These are phyloP conservation scores for Mya arenaria DNA, from an alignment of 1,140 invertebrate genomes.

Conservation along the genomic window DNA sequence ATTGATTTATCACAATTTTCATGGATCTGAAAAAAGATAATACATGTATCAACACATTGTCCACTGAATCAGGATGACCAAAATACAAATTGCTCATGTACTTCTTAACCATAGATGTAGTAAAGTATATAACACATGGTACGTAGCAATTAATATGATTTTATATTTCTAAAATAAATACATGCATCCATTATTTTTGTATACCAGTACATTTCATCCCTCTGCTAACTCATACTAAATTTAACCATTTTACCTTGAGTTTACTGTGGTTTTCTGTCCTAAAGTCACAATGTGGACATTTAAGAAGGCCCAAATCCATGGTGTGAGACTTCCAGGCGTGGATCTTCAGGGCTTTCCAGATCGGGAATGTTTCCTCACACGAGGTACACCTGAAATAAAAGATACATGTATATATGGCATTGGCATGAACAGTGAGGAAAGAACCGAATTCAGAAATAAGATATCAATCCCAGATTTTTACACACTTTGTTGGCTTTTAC, in stretches of 20 bases:
- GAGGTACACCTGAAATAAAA: conserved; percentile 29
- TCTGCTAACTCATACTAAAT: neutral
- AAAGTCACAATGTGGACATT: conserved; percentile 25
- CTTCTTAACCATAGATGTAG: neutral
- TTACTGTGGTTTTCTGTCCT: conserved; percentile 39
- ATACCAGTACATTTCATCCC: neutral
- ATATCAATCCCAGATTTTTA: too few species aligned
- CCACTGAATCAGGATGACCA: neutral
- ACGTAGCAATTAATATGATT: neutral
- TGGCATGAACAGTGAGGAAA: too few species aligned
- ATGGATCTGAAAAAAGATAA: too few species aligned
- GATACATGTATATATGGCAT: too few species aligned
- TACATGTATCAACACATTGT: too few species aligned
- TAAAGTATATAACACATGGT: neutral
- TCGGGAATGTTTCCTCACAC: conserved; percentile 29
- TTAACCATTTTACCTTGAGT: conserved; percentile 23
- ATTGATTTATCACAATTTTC: too few species aligned
- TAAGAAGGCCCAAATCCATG: conserved; percentile 17
- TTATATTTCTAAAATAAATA: neutral
- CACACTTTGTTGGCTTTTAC: too few species aligned
- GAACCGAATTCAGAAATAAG: too few species aligned
- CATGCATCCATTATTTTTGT: neutral
- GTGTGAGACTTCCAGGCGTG: conserved; percentile 49
- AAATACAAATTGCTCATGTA: neutral
- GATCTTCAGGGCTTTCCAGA: conserved; percentile 21